A percentile compares a stretch with the other conserved stretches of the same genome.
Conservation (phyloP, 2,797 vertebrate species). For the Tachyglossus aculeatus region DNA sequence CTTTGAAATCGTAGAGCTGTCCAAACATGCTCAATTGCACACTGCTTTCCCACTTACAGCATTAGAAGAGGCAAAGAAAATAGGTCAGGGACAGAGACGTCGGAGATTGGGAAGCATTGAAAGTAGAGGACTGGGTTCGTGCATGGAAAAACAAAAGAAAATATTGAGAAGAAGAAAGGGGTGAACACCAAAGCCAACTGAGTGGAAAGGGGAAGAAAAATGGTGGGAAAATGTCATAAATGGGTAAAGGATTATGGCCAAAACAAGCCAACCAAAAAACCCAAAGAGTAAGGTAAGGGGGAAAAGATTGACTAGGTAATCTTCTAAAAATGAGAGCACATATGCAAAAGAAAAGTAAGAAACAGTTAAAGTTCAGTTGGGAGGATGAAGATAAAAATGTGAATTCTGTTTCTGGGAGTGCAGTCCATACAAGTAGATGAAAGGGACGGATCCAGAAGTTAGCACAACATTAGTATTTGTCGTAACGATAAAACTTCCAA, state of each 20-base stretch:
- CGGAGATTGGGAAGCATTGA: not conserved
- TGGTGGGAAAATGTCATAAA: not conserved
- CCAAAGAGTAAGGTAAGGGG: not conserved
- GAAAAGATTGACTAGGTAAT: not conserved
- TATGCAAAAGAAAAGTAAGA: not conserved
- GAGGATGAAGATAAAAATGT: not conserved
- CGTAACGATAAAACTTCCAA: not conserved
- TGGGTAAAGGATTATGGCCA: not conserved
- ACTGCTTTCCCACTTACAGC: not conserved
- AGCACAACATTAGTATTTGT: not conserved
- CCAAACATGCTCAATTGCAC: not conserved
- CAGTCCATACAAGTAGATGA: not conserved
- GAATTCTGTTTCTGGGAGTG: not conserved
- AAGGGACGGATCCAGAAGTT: not conserved
- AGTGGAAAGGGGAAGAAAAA: not conserved
- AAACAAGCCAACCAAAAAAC: not conserved
- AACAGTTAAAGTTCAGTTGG: not conserved
- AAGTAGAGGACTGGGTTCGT: not conserved
- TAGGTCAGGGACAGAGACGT: not conserved
- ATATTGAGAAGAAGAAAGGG: not conserved
- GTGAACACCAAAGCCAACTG: no score
- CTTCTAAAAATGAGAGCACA: not conserved
- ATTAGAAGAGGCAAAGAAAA: not conserved
- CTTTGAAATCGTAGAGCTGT: not conserved
- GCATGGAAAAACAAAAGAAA: not conserved